Evolutionary conservation across 1,140 invertebrate species (phyloP), one percentile per base, ranked within the genome.

Genomic region (Drosophila micromelanica): DNA sequence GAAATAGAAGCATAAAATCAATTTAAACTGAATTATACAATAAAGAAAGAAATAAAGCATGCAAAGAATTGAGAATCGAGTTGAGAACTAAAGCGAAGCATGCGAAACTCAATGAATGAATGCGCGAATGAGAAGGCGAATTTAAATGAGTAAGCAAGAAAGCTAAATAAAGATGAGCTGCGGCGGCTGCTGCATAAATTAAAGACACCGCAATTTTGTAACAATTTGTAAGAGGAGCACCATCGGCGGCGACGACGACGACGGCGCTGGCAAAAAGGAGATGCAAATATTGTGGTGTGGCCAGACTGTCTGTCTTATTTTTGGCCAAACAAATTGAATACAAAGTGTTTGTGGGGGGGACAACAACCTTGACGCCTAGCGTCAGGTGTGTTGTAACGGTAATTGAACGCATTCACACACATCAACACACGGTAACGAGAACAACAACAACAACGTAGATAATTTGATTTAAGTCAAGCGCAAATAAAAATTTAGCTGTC

Each of bases 11-110:
- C 54, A 54, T 64, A 70, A 86, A 86, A 86, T 86, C 81, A 86
- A 86, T 86, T 87, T 87, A 81, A 84, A 85, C 80, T 84, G 73
- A 84, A 84, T 85, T 85, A 84, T 76, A 84, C 80, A 84, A 85
- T 68, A 51, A 73, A n/a, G n/a, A n/a, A 74, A 78, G 20, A 78
- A 59, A 81, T 61, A 69, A 67, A 56, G 56, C 35, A 65, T 40
- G 51, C 38, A 55, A 67, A 56, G 43, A 64, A 59, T 51, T 56
- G 61, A 38, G 54, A 82, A 85, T 80, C 81, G 73, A 68, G 81
- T 86, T 85, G 46, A 75, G 48, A 72, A 75, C 57, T 71, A 48
- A 86, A 75, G 55, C 6, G 17, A 57, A 11, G 13, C 20, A 45
- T 27, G 74, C 64, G 57, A 78, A 80, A 65, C 82, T 81, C 62